These are phyloP conservation scores for Rhinolophus sinicus DNA, from an alignment of 2,113 vertebrate species.

Conservation along the genomic window DNA sequence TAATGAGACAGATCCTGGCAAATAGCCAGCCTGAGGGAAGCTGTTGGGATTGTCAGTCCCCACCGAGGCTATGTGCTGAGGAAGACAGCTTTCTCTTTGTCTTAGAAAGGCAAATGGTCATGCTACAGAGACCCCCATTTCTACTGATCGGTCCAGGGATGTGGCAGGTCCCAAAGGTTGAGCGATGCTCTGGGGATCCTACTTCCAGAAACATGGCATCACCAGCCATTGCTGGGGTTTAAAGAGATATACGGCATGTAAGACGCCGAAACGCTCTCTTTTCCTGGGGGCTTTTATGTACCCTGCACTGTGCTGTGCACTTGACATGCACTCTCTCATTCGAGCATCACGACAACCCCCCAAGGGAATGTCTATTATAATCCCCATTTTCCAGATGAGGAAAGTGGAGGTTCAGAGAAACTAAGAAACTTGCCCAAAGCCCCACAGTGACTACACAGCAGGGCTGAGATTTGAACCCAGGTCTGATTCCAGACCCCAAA, in stretches of 20 bases:
- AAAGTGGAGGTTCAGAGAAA: neutral
- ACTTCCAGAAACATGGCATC: neutral
- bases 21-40: too few relatives aligned
- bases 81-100: neutral
- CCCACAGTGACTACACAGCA: neutral
- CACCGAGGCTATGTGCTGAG: rapidly evolving
- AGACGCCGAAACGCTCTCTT: neutral
- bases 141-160: neutral
- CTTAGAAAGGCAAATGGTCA: neutral
- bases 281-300: neutral
- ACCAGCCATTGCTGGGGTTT: rapidly evolving
- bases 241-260: rapidly evolving
- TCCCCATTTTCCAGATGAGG: neutral
- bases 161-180: neutral
- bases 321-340: neutral
- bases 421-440: neutral
- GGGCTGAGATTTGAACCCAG: too few relatives aligned
- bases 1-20: neutral
- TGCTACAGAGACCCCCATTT: neutral
- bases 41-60: neutral
- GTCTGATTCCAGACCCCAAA: neutral
- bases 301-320: rapidly evolving
- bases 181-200: neutral
- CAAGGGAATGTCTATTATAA: neutral
- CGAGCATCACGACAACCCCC: rapidly evolving